phyloP scores from a whole-genome alignment of 2,888 invertebrate genomes.

The Doris montereyensis region DNA sequence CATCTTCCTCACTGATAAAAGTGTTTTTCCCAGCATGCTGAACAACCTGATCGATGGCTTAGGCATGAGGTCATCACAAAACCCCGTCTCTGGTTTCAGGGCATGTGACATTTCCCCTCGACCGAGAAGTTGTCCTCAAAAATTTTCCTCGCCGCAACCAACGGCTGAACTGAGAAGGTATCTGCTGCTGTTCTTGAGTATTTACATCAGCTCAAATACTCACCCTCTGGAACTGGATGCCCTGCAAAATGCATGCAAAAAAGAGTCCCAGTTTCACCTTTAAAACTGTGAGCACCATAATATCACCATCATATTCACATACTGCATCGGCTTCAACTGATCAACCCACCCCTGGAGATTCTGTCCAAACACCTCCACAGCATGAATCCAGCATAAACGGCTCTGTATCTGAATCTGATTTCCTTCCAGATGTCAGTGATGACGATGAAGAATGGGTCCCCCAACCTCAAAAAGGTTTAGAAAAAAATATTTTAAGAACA shows the following conservation, averaged over 20 bases:
- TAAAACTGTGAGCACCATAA: no score
- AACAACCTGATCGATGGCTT: neutral
- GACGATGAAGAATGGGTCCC: no score
- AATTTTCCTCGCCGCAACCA: neutral
- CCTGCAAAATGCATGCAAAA: no score
- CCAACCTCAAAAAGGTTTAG: no score
- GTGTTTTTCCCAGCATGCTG: constrained; percentile 6
- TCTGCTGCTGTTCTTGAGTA: neutral
- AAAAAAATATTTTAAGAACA: no score
- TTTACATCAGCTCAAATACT: neutral
- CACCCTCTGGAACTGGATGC: neutral
- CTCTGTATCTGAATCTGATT: no score
- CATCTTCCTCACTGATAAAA: constrained; percentile 7
- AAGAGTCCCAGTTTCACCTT: neutral
- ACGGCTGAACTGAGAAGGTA: neutral
- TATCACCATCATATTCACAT: no score
- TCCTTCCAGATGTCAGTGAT: no score
- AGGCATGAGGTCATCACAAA: neutral
- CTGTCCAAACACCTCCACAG: no score
- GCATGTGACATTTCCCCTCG: constrained; percentile 31
- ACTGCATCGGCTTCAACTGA: no score
- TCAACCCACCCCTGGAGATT: no score
- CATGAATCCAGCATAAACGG: no score
- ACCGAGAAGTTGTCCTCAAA: constrained; percentile 21
- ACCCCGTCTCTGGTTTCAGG: constrained; percentile 34